Evolutionary conservation across 1,140 invertebrate genomes (phyloP), one percentile per base, ranked within the genome.

Genomic region (Hyles vespertilio): DNA sequence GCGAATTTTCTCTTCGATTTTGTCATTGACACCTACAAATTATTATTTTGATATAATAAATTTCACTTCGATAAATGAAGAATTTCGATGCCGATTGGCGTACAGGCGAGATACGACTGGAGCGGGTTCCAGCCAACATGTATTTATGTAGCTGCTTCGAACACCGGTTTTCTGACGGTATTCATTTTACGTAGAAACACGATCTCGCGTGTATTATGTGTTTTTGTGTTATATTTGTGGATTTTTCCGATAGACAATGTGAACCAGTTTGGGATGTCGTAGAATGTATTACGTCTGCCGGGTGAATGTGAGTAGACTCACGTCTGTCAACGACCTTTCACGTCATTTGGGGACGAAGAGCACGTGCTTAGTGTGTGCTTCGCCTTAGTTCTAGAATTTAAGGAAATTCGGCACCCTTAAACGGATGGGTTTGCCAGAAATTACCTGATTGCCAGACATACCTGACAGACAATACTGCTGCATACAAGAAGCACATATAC

Each of bases 11-110:
- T 89, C 79, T 84, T 81, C 74, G 80, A 81, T 87, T 78, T 89
- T 89, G 83, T 90, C 89, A 89, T 89, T 90, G 88, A 89, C 89
- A 90, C 89, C 80, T 83, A 84, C 61, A 65, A 76, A 79, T 86
- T 77, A 69, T 74, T 68, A 54, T 65, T 71, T 58, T 65, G 70
- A 77, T 65, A 64, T 59, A 71, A 77, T 40, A 79, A 80, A 84
- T 74, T 72, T 84, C 72, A 82, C 74, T 74, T 65, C 72, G 67
- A 73, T 67, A 68, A 77, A 67, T 63, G 57, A 34, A 74, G 52
- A 79, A 78, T 78, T 80, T 71, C 61, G 69, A 67, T 73, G 72
- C 78, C 74, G 69, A 74, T 74, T 67, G 65, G 56, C 57, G 60
- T 57, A 63, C 56, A 66, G 56, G 67, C 66, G 57, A 64, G 3